phyloP scores from a whole-genome alignment of 1,140 invertebrate genomes.

The Danaus plexippus region DNA sequence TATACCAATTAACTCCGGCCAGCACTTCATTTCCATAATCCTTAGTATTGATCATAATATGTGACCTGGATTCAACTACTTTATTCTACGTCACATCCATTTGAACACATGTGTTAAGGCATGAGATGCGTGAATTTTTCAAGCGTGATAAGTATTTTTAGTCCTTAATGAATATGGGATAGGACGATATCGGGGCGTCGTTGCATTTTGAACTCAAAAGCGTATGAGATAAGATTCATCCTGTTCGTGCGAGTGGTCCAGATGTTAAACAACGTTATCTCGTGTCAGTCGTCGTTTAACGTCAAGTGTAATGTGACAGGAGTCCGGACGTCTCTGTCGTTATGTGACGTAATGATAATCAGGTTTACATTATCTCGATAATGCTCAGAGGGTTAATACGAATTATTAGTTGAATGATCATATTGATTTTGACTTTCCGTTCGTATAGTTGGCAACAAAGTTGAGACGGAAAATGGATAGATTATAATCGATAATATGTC shows the following conservation, averaged over 20 bases:
- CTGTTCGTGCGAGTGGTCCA: slow-evolving; percentile 3
- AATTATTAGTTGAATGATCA: no score
- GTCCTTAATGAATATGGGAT: slow-evolving; percentile 8
- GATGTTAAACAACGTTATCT: slow-evolving; percentile 37
- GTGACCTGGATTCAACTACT: neutral
- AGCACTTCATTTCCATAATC: no score
- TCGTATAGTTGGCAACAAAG: no score
- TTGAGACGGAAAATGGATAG: no score
- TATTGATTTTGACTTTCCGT: no score
- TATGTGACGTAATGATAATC: slow-evolving; percentile 32
- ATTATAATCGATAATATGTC: no score
- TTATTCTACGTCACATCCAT: slow-evolving; percentile 4
- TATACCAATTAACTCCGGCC: no score
- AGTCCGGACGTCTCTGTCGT: slow-evolving; percentile 24
- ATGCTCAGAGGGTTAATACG: slow-evolving; percentile 3
- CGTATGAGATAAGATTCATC: no score
- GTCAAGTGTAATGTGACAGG: slow-evolving; percentile 30
- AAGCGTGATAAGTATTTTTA: slow-evolving; percentile 5
- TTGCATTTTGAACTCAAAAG: no score
- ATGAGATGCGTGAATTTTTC: slow-evolving; percentile 6
- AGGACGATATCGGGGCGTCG: neutral
- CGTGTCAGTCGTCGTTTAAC: slow-evolving; percentile 25
- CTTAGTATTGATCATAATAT: slow-evolving; percentile 1
- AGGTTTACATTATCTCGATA: slow-evolving; percentile 24
- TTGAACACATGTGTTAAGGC: neutral